These are phyloP conservation scores for Leistus spinibarbis DNA, from an alignment of 2,888 invertebrate species.

Conservation along the genomic window DNA sequence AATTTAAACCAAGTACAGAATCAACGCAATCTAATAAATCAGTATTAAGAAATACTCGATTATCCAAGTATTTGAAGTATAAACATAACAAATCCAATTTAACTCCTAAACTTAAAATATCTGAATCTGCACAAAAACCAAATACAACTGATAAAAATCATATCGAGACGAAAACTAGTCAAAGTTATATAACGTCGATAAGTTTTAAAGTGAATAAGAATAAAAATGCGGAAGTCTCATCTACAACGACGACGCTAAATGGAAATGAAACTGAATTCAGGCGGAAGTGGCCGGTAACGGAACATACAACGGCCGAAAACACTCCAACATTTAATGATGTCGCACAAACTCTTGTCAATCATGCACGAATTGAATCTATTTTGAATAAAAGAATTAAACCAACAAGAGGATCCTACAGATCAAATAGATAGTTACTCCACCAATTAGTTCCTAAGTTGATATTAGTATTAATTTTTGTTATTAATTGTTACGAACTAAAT, in stretches of 20 bases:
- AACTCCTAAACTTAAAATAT: conserved; percentile 34
- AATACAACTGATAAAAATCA: conserved; percentile 38
- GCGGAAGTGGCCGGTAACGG: background rate
- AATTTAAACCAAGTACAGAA: conserved; percentile 4
- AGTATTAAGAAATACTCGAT: conserved; percentile 26
- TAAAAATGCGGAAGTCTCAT: conserved; percentile 35
- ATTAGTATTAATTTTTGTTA: conserved; percentile 3
- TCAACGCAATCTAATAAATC: conserved; percentile 1
- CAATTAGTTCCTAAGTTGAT: background rate
- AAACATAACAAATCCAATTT: conserved; percentile 37
- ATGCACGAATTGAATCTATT: conserved; percentile 54
- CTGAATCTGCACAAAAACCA: conserved; percentile 39
- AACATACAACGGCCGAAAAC: conserved; percentile 30
- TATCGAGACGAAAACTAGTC: conserved; percentile 53
- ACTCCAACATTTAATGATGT: conserved; percentile 50
- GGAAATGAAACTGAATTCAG: conserved; percentile 29
- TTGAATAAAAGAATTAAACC: conserved; percentile 44
- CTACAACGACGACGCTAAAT: background rate
- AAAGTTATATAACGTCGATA: conserved; percentile 62
- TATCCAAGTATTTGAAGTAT: conserved; percentile 37
- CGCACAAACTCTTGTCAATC: conserved; percentile 55
- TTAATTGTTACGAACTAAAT: conserved; percentile 25
- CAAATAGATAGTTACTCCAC: conserved; percentile 2
- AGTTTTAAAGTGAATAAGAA: conserved; percentile 60
- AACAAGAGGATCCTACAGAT: conserved; percentile 26